Evolutionary conservation across 2,888 invertebrate species (phyloP), one percentile per base, ranked within the genome.

Genomic region (Drosophila mercatorum): DNA sequence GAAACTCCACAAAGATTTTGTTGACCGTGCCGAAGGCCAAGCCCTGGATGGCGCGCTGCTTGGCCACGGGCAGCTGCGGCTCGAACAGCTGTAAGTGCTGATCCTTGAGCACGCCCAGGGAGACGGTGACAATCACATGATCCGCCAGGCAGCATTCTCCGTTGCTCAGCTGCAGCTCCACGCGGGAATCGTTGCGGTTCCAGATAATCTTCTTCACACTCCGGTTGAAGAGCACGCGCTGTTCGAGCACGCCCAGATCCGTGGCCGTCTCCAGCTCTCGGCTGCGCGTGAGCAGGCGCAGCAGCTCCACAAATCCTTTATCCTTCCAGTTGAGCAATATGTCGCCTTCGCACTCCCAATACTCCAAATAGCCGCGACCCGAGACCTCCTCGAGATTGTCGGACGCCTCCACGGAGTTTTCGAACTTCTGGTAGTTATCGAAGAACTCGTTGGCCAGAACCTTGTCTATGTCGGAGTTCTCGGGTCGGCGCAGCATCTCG

Each of bases 261-360:
- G 67, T 38, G 55, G 60, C 49, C 0, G 81, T 43, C 8, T 59
- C 38, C 14, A 62, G 56, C 31, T 83, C 82, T 2, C 74, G 68
- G 14, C 85, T 82, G 36, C 78, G 84, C 94, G 95, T 93, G 73
- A 97, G 93, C 58, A 97, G 91, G 84, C 96, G 95, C 59, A 97
- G 92, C 72, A 97, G 92, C 41, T 94, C 95, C 76, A 94, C 93
- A 87, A 95, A 97, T 1, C 97, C 97, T 72, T 94, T 94, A 62
- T 95, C 94, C 83, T 96, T 96, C 97, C 97, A 97, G 88, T 96
- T 95, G 0, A 96, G 92, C 79, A 95, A 91, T 47, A 93, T 93
- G 89, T 97, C 95, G 4, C 97, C 97, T 31, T 95, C 95, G 88
- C 96, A 96, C 2, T 93, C 93, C 94, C 95, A 94, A 83, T 95